phyloP scores from a whole-genome alignment of 2,113 vertebrate genomes.

The Perccottus glenii region DNA sequence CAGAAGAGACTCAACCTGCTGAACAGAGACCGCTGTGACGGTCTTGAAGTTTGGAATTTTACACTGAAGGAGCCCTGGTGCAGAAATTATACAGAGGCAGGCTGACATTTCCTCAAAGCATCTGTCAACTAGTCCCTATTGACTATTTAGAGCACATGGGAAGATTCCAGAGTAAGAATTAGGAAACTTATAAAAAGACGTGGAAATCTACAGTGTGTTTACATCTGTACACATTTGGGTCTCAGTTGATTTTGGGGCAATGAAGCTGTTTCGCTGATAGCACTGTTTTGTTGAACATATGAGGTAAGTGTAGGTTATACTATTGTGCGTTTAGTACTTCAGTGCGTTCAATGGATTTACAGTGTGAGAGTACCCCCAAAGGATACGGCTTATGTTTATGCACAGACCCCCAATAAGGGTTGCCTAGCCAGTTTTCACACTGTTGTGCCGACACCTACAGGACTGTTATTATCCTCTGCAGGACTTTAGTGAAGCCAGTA shows the following conservation, averaged over 20 bases:
- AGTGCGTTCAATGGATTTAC: constrained; percentile 23
- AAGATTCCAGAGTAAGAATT: constrained; percentile 13
- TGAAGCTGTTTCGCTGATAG: constrained; percentile 49
- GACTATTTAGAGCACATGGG: neutral
- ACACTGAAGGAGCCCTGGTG: constrained; percentile 74
- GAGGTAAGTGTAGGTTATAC: constrained; percentile 17
- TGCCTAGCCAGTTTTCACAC: neutral
- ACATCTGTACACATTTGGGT: neutral
- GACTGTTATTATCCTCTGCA: neutral
- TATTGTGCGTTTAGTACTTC: neutral
- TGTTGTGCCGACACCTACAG: neutral
- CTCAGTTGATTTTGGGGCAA: constrained; percentile 20
- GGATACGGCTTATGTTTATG: constrained; percentile 12
- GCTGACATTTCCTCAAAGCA: constrained; percentile 47
- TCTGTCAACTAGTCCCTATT: constrained; percentile 6
- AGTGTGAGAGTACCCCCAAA: constrained; percentile 3
- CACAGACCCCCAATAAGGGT: constrained; percentile 12
- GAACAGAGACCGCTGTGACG: constrained; percentile 32
- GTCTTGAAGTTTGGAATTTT: constrained; percentile 52
- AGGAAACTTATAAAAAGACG: constrained; percentile 5
- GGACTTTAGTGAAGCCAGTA: neutral
- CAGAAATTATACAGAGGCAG: constrained; percentile 46
- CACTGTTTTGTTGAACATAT: constrained; percentile 55
- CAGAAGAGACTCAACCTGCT: constrained; percentile 51
- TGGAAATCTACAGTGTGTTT: constrained; percentile 25